Conservation (phyloP, 2,888 invertebrate genomes). For the Tetragnatha montana region DNA sequence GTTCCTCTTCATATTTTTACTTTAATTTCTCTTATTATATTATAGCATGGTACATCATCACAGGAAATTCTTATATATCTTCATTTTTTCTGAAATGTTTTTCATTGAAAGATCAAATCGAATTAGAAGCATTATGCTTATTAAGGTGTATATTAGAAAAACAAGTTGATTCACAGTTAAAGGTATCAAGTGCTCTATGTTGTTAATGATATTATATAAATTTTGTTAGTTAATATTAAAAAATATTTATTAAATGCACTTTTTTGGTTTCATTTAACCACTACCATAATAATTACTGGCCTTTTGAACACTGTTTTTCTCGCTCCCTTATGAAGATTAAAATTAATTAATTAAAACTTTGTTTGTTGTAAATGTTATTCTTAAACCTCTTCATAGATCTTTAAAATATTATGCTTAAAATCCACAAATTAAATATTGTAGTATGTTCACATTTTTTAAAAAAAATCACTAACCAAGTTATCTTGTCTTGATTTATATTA, state of each 20-base stretch:
- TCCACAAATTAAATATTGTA: no score
- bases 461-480: no score
- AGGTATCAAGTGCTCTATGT: constrained; percentile 23
- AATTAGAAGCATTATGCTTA: constrained; percentile 37
- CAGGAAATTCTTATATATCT: constrained; percentile 40
- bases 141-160: constrained; percentile 18
- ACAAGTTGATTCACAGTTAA: constrained; percentile 32
- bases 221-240: background rate
- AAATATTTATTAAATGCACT: background rate
- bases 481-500: no score
- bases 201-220: background rate
- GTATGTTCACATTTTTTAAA: no score
- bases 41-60: constrained; percentile 55
- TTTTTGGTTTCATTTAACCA: background rate
- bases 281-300: background rate
- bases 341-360: no score
- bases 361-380: no score
- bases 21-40: background rate
- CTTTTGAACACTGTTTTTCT: no score
- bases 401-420: no score
- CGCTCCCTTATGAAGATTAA: no score
- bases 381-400: no score
- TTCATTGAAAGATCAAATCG: background rate
- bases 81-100: constrained; percentile 40
- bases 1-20: no score